Base-by-base conservation (phyloP, 2,797 vertebrate species). In the Sebastes kiyomatsui region DNA sequence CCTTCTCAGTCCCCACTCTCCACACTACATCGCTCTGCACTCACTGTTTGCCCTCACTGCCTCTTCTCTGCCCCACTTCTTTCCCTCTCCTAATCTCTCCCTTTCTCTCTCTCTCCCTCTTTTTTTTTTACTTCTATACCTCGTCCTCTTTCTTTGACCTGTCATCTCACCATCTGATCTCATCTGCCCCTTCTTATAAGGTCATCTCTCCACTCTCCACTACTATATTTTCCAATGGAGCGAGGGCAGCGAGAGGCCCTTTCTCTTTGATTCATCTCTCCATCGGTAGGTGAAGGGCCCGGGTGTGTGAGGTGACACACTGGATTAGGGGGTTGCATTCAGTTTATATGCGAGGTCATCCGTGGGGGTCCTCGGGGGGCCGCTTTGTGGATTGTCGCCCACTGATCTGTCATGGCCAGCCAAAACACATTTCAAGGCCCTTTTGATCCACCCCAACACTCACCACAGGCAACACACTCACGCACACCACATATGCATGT, bases 171-270 rank as follows among this genome's bases (percentile, higher is more conserved):
- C 81, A 81, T 85, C 88, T 93, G 92, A 94, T 92, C 93, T 90
- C 85, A 92, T 91, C 85, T 93, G 88, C 77, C 85, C 86, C 87
- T 67, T 94, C 92, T 93, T 91, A 92, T 86, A 90, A 92, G 94
- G 94, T 94, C 93, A 92, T 77, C 82, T 82, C 85, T 77, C 55
- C 60, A 67, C 85, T 83, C 79, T 72, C 75, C 83, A 33, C 61
- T 23, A 52, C 80, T 87, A 74, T 56, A 62, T 89, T 92, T 91
- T 93, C 79, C 72, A 46, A 73, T 58, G 71, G 80, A 84, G 84
- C 3, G 27, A 84, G 83, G 85, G 72, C 87, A 83, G 83, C 1
- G 8, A 84, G 79, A 85, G 90, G 83, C 84, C 88, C 81, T 80
- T 79, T 88, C 81, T 86, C 80, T 84, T 80, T 88, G 68, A 88